Conservation (phyloP, 2,888 invertebrate species). For the Stenichneumon culpator region DNA sequence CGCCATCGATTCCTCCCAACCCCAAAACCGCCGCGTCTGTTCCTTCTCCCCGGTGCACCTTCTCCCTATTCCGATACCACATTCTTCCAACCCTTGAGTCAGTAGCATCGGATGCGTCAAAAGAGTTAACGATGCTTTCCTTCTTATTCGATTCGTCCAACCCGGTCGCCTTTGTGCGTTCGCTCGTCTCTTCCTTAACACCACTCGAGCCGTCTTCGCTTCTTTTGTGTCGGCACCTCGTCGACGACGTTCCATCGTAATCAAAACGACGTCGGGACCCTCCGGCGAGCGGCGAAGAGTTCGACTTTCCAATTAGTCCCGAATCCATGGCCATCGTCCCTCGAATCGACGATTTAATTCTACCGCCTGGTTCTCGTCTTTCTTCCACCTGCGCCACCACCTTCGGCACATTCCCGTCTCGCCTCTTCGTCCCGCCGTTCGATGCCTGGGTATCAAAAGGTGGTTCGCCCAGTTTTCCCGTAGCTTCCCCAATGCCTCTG, state of each 20-base stretch:
- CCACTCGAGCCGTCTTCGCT: conserved; percentile 12
- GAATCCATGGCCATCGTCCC: neutral
- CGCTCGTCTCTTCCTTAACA: neutral
- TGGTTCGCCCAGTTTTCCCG: neutral
- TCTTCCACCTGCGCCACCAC: conserved; percentile 3
- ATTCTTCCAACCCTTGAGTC: neutral
- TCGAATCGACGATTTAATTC: conserved; percentile 54
- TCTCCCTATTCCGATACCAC: neutral
- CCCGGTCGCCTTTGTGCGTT: conserved; percentile 7
- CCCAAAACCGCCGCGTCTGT: neutral
- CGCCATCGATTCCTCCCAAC: conserved; percentile 18
- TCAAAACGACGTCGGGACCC: conserved; percentile 30
- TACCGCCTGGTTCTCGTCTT: conserved; percentile 4
- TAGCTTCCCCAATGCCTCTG: conserved; percentile 5
- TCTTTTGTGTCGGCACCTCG: neutral
- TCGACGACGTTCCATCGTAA: conserved; percentile 30
- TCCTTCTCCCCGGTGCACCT: neutral
- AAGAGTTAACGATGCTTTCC: conserved; percentile 1
- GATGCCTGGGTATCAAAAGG: neutral
- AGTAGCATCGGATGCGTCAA: neutral
- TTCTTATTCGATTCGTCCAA: neutral
- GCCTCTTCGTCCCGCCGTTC: neutral
- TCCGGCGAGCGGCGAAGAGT: conserved; percentile 6
- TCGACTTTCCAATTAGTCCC: conserved; percentile 49
- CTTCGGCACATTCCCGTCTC: neutral